phyloP scores from a whole-genome alignment of 2,797 vertebrate species.

The Enteromius mattozi region DNA sequence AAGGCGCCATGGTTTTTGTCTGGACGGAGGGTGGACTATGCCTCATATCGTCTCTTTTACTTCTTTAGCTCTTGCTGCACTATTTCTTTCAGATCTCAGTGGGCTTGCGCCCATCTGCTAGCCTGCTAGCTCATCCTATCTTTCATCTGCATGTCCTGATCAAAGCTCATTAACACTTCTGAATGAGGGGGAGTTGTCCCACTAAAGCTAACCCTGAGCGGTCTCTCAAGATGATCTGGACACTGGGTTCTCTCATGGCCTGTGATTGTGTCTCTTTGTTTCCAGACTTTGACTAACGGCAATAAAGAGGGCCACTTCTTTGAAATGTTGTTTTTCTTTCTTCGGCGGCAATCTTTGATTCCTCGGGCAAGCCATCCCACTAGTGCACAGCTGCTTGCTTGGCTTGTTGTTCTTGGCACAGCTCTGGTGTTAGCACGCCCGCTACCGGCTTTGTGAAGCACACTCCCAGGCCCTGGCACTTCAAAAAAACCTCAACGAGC shows the following conservation, averaged over 20 bases:
- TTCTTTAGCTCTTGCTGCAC: conserved; percentile 31
- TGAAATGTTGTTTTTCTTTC: conserved; percentile 75
- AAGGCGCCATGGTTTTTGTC: conserved; percentile 23
- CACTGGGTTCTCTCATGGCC: conserved; percentile 16
- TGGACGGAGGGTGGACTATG: conserved; percentile 27
- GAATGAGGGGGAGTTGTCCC: conserved; percentile 39
- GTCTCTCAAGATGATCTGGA: conserved; percentile 38
- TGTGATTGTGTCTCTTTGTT: conserved; percentile 54
- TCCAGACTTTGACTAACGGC: conserved; percentile 72
- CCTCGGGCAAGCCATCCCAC: conserved; percentile 72
- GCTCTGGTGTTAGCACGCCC: conserved; percentile 68
- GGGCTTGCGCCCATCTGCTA: conserved; percentile 43
- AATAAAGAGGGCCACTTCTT: conserved; percentile 71
- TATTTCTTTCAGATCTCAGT: conserved; percentile 49
- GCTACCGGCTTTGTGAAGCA: conserved; percentile 75
- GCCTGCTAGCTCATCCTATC: conserved; percentile 43
- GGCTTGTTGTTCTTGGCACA: conserved; percentile 79
- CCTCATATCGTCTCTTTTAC: conserved; percentile 30
- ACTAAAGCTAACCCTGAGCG: conserved; percentile 50
- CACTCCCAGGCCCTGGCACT: conserved; percentile 71
- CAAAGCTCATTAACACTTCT: conserved; percentile 51
- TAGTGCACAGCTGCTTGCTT: conserved; percentile 78
- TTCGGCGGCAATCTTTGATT: conserved; percentile 79
- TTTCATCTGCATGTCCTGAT: conserved; percentile 50
- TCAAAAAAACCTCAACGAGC: conserved; percentile 73